Evolutionary conservation across 2,113 vertebrate species (phyloP).

Genomic region (Esox niger): DNA sequence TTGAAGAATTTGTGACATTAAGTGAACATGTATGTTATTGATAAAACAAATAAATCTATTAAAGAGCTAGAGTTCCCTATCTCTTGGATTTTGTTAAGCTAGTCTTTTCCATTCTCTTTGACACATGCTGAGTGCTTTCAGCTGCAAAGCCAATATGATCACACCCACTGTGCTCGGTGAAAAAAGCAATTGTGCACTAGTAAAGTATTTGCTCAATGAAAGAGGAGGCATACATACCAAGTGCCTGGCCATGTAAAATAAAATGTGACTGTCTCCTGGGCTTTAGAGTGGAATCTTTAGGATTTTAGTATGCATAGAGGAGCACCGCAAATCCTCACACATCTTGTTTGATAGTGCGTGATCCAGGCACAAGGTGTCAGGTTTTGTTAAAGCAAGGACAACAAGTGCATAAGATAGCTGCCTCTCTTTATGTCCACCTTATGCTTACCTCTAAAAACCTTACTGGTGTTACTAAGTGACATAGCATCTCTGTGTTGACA

Average conservation of each 20-base stretch:
- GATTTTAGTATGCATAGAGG: constrained; percentile 4
- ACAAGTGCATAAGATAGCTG: not conserved
- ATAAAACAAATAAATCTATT: not conserved
- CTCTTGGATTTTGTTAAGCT: constrained; percentile 3
- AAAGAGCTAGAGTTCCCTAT: not conserved
- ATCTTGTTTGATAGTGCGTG: constrained; percentile 4
- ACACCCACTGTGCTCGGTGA: constrained; percentile 1
- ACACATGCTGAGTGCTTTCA: constrained; percentile 8
- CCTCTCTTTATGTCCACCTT: not conserved
- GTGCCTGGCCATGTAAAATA: not conserved
- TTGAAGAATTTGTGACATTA: not conserved
- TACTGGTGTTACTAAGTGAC: not conserved
- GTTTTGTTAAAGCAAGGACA: constrained; percentile 7
- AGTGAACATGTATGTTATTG: not conserved
- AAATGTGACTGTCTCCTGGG: not conserved
- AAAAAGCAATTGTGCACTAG: constrained; percentile 6
- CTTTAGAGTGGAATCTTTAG: not conserved
- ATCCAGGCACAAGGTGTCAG: constrained; percentile 3
- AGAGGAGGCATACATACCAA: constrained; percentile 9
- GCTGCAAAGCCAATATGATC: constrained; percentile 15
- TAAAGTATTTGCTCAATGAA: constrained; percentile 11
- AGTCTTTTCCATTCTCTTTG: constrained; percentile 9
- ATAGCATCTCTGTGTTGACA: not conserved
- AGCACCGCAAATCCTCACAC: not conserved
- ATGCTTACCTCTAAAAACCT: not conserved